Percentiles rank a stretch among this genome's conserved stretches.
Evolutionary conservation across 1,140 invertebrate genomes (phyloP).

Genomic region (Nephotettix cincticeps): DNA sequence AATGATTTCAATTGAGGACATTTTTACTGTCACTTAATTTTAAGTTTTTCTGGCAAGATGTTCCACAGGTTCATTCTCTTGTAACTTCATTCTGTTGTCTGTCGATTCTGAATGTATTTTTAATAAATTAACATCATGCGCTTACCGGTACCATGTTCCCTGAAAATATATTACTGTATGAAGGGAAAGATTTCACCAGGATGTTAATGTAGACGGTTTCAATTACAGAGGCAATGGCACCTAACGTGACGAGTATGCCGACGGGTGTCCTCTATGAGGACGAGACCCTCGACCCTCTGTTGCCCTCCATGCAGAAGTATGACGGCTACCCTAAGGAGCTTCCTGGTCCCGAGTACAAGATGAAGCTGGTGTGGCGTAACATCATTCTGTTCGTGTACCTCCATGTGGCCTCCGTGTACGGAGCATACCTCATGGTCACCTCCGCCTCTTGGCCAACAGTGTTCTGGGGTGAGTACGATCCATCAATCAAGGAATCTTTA

Average conservation of each 20-base stretch:
- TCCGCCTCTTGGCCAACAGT: conserved; percentile 75
- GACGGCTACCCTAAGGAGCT: conserved; percentile 27
- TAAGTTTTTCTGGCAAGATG: too few relatives aligned
- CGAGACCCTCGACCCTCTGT: conserved; percentile 45
- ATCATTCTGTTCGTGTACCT: conserved; percentile 81
- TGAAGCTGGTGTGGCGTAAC: conserved; percentile 89
- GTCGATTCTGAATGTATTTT: too few relatives aligned
- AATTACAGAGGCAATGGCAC: conserved; percentile 53
- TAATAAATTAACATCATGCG: too few relatives aligned
- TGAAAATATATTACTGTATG: too few relatives aligned
- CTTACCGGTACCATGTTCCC: too few relatives aligned
- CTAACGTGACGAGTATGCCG: conserved; percentile 57
- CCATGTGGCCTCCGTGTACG: conserved; percentile 86
- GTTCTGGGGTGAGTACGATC: conserved; percentile 69
- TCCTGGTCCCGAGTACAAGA: conserved; percentile 37
- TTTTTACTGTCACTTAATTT: too few relatives aligned
- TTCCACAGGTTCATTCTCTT: too few relatives aligned
- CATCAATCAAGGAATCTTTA: too few relatives aligned
- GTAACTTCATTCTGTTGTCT: too few relatives aligned
- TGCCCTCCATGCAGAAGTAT: conserved; percentile 24
- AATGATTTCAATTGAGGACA: too few relatives aligned
- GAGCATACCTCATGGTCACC: conserved; percentile 75
- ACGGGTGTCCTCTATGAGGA: conserved; percentile 65
- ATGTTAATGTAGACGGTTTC: too few relatives aligned
- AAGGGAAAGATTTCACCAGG: too few relatives aligned